phyloP scores from a whole-genome alignment of 37 sponge, comb jelly and placozoan species.

The Cliona cf. orientalis region DNA sequence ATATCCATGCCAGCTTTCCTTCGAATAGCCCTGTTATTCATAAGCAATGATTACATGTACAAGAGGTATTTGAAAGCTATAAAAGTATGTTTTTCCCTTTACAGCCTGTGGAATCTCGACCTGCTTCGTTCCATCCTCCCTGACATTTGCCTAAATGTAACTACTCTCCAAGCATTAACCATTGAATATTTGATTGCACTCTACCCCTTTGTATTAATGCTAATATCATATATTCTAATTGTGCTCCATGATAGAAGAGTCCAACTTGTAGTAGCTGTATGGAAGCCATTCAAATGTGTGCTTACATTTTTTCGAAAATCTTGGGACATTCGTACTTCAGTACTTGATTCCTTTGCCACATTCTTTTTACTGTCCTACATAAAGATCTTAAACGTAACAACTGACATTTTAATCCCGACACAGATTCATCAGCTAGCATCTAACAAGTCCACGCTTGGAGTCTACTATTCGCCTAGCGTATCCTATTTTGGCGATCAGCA shows the following conservation, averaged over 20 bases:
- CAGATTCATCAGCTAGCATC: neutral
- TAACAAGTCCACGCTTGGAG: too few species aligned
- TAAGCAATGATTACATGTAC: too few species aligned
- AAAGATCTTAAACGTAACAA: conserved; percentile 26
- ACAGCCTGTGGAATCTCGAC: conserved; percentile 45
- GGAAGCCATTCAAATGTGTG: conserved; percentile 8
- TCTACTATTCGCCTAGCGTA: conserved; percentile 10
- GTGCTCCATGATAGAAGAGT: conserved; percentile 7
- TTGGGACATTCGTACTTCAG: conserved; percentile 33
- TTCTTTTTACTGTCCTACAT: conserved; percentile 39
- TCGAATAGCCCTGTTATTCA: too few species aligned
- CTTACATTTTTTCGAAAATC: conserved; percentile 13
- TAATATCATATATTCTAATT: conserved; percentile 8
- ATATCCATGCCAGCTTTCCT: too few species aligned
- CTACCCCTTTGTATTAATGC: conserved; percentile 33
- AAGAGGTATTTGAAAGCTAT: too few species aligned
- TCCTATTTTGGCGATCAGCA: conserved; percentile 13
- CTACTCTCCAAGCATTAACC: conserved; percentile 7
- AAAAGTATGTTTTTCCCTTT: neutral
- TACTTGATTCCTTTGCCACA: conserved; percentile 51
- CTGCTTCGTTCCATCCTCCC: conserved; percentile 7
- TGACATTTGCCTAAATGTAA: conserved; percentile 4
- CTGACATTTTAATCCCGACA: conserved; percentile 24
- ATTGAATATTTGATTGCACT: conserved; percentile 27
- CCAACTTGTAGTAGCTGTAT: neutral